A percentile compares a stretch with the other conserved stretches of the same genome.
Conservation (phyloP, 2,113 vertebrate species). For the Neotoma lepida region DNA sequence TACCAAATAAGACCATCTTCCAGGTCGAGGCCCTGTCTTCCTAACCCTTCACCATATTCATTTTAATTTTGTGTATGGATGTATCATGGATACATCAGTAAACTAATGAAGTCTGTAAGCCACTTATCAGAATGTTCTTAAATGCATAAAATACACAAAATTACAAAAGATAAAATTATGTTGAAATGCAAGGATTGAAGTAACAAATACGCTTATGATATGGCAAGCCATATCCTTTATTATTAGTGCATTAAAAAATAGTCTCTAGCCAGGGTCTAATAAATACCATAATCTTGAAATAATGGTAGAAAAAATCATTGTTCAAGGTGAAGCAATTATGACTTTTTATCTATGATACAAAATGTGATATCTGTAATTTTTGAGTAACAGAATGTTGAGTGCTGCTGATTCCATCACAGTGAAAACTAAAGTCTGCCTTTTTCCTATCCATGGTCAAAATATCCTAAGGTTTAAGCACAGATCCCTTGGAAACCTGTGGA, state of each 20-base stretch:
- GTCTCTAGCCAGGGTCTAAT: neutral
- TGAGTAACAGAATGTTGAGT: neutral
- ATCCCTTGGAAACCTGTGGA: neutral
- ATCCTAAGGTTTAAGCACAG: neutral
- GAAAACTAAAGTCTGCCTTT: neutral
- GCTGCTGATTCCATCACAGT: neutral
- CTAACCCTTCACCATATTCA: neutral
- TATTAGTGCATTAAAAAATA: neutral
- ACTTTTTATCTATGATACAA: neutral
- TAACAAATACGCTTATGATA: neutral
- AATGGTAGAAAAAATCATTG: neutral
- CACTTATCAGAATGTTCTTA: constrained; percentile 22
- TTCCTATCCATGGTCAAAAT: neutral
- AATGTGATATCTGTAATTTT: constrained; percentile 15
- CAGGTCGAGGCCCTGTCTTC: neutral
- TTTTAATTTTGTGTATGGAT: neutral
- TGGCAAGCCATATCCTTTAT: neutral
- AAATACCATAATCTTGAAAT: neutral
- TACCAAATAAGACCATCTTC: neutral
- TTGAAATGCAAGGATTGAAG: neutral
- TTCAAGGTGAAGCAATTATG: neutral
- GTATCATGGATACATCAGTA: neutral
- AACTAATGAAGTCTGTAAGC: neutral
- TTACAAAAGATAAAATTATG: constrained; percentile 10
- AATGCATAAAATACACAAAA: constrained; percentile 14